Evolutionary conservation across 2,888 invertebrate genomes (phyloP).

Genomic region (Nebria salina): DNA sequence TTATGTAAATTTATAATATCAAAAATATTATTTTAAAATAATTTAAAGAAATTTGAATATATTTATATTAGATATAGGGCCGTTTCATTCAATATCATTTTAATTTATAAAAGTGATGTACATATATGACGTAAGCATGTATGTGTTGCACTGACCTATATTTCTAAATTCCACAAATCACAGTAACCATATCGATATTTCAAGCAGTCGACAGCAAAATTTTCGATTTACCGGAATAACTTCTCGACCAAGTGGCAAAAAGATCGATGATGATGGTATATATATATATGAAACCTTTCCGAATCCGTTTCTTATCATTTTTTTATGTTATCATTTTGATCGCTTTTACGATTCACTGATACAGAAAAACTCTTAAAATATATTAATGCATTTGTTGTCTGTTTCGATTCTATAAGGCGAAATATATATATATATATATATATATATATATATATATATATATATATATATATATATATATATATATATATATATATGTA

Average conservation of each 20-base stretch:
- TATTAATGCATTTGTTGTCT: too few relatives aligned
- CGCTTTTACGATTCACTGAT: not conserved
- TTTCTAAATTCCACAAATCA: conserved; percentile 39
- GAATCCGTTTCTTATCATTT: not conserved
- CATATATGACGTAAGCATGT: not conserved
- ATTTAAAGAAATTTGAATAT: too few relatives aligned
- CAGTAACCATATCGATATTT: conserved; percentile 42
- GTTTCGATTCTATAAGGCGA: too few relatives aligned
- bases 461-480: too few relatives aligned
- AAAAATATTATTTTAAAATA: too few relatives aligned
- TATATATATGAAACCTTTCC: not conserved
- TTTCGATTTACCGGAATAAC: conserved; percentile 53
- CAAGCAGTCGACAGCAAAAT: conserved; percentile 48
- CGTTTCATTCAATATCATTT: too few relatives aligned
- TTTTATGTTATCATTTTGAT: not conserved
- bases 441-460: too few relatives aligned
- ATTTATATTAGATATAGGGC: too few relatives aligned
- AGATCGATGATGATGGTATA: conserved; percentile 48
- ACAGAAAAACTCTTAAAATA: not conserved
- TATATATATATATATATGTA: not conserved
- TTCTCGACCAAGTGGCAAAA: conserved; percentile 51
- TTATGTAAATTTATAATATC: too few relatives aligned
- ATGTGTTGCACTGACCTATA: conserved; percentile 36
- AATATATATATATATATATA: too few relatives aligned
- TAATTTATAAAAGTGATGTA: too few relatives aligned